Conservation (phyloP, 2,113 vertebrate species). For the Dissostichus mawsoni region DNA sequence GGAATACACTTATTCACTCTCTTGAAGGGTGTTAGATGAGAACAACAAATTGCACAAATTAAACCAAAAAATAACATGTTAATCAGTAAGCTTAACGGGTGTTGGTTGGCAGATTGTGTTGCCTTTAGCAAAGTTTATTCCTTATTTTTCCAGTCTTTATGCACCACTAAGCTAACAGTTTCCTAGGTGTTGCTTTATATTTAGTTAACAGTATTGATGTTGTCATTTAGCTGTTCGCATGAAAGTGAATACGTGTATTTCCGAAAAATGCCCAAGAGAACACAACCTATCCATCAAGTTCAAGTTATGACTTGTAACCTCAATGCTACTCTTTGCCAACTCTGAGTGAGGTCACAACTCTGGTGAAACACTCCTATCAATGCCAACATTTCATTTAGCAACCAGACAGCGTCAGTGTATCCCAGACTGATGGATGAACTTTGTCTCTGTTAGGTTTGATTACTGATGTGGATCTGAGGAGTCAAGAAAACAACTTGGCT, state of each 20-base stretch:
- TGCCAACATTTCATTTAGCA: not conserved
- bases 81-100: not conserved
- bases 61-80: too few relatives aligned
- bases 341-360: not conserved
- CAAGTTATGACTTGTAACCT: not conserved
- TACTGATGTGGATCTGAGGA: conserved; percentile 76
- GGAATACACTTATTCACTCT: not conserved
- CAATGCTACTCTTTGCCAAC: not conserved
- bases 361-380: not conserved
- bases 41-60: too few relatives aligned
- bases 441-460: conserved; percentile 61
- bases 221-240: not conserved
- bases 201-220: not conserved
- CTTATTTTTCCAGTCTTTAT: not conserved
- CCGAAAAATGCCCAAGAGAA: not conserved
- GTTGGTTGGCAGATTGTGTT: not conserved
- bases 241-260: not conserved
- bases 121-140: not conserved
- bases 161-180: not conserved
- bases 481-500: conserved; percentile 82
- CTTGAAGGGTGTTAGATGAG: not conserved
- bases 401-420: not conserved
- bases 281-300: not conserved
- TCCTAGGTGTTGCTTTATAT: not conserved
- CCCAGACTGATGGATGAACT: not conserved